Evolutionary conservation across 2,113 vertebrate species (phyloP), one percentile per base, ranked within the genome.

Genomic region (Lucifuga dentata): DNA sequence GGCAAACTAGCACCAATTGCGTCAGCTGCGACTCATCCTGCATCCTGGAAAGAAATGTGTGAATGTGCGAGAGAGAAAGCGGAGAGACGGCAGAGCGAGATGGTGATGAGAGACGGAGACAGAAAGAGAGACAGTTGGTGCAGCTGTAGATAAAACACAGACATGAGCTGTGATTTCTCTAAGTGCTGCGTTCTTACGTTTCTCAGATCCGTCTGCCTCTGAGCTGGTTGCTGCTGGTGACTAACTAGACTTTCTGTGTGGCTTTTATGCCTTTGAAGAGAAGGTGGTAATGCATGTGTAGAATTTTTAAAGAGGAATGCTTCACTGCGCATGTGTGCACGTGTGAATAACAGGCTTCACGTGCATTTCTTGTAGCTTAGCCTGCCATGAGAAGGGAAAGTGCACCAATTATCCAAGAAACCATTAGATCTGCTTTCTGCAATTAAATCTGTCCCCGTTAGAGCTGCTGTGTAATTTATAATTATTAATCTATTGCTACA

Each of bases 1-100:
- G 23, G 52, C 49, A 39, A 40, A 24, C 69, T 23, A 23, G 35
- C 20, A 33, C 33, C 36, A 45, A 51, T 55, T 55, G 40, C 38
- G 24, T 68, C 67, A 73, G 50, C 70, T 60, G 46, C 70, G 60
- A 81, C 55, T 78, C 63, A 76, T 33, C 46, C n/a, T 0, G 19
- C 19, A 50, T 70, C 45, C 55, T 67, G 53, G 50, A 66, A 66
- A 69, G 53, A 78, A 53, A 50, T 17, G 40, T 35, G 7, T 4
- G 15, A 24, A n/a, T 9, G 23, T 52, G 13, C 51, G 19, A n/a
- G 43, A 17, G n/a, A 29, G 17, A 46, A 19, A 2, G 10, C 6
- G 10, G 7, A 8, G 11, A 8, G 10, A 11, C 6, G 33, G 33
- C 33, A 8, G 33, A 35, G 10, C 11, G 8, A 35, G 33, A 5